Evolutionary conservation across 2,113 vertebrate genomes (phyloP).

Genomic region (Hyla sarda): DNA sequence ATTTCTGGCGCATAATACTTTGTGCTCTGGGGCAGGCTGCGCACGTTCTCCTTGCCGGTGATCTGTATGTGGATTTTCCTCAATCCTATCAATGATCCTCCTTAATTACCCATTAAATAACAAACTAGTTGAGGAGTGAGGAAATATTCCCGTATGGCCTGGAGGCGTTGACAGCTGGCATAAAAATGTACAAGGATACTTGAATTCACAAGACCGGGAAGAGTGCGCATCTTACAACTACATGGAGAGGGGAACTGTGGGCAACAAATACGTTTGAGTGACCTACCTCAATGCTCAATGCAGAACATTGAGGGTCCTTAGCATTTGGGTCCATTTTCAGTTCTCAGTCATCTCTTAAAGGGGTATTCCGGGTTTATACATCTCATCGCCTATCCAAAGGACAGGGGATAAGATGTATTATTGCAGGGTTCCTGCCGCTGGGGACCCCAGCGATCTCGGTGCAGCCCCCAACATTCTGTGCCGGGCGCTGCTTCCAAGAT

Average conservation of each 20-base stretch:
- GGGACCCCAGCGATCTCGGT: too few species aligned
- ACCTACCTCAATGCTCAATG: not conserved
- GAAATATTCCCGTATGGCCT: constrained; percentile 33
- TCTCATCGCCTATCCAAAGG: too few species aligned
- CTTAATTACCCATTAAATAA: constrained; percentile 51
- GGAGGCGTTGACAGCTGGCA: constrained; percentile 45
- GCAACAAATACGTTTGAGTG: not conserved
- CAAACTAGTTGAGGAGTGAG: constrained; percentile 38
- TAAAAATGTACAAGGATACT: constrained; percentile 35
- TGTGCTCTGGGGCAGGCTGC: not conserved
- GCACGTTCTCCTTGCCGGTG: not conserved
- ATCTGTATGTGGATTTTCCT: constrained; percentile 32
- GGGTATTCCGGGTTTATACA: too few species aligned
- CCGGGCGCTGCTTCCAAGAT: too few species aligned
- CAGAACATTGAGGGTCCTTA: not conserved
- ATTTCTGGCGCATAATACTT: constrained; percentile 8
- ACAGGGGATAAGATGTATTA: too few species aligned
- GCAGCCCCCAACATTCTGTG: too few species aligned
- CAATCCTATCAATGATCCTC: constrained; percentile 44
- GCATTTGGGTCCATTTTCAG: not conserved
- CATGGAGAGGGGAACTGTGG: not conserved
- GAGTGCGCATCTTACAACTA: not conserved
- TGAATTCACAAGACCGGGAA: constrained; percentile 20
- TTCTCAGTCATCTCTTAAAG: too few species aligned
- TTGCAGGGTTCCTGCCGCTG: too few species aligned